A percentile compares a stretch with the other conserved stretches of the same genome.
phyloP scores from a whole-genome alignment of 2,113 vertebrate species.

The Melanerpes aurifrons region DNA sequence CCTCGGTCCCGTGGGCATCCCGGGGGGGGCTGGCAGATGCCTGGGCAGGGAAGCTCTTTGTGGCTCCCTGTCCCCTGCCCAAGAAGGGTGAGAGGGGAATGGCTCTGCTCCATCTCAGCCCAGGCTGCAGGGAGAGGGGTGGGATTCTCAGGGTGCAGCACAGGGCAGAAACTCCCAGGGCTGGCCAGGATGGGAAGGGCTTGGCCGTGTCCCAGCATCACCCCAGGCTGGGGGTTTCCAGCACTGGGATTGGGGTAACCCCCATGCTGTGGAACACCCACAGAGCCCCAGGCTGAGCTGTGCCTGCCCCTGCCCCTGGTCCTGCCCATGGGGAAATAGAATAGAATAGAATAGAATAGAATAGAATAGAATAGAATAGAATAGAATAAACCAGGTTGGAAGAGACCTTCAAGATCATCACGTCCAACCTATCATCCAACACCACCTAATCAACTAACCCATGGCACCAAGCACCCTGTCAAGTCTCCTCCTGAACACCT shows the following conservation, averaged over 20 bases:
- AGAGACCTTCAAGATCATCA: too few species aligned
- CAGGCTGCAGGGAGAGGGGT: background rate
- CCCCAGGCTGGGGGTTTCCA: background rate
- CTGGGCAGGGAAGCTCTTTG: fast-evolving
- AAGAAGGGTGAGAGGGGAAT: background rate
- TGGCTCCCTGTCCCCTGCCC: background rate
- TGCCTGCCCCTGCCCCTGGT: background rate
- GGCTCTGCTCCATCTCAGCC: background rate
- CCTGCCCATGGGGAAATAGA: background rate
- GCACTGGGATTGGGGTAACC: background rate
- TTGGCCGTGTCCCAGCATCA: background rate
- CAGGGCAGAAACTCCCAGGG: fast-evolving
- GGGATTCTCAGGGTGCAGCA: background rate
- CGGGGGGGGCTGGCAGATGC: background rate
- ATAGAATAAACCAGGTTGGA: too few species aligned
- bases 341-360: too few species aligned
- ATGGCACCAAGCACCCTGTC: too few species aligned
- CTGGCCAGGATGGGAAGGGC: background rate
- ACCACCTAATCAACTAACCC: too few species aligned
- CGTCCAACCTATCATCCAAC: too few species aligned
- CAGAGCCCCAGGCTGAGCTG: background rate
- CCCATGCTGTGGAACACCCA: background rate
- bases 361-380: too few species aligned
- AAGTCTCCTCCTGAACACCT: too few species aligned
- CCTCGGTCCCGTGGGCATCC: fast-evolving